Percentiles rank a stretch among this genome's conserved stretches.
phyloP scores from a whole-genome alignment of 2,888 invertebrate genomes.

The Embidobia sp. region DNA sequence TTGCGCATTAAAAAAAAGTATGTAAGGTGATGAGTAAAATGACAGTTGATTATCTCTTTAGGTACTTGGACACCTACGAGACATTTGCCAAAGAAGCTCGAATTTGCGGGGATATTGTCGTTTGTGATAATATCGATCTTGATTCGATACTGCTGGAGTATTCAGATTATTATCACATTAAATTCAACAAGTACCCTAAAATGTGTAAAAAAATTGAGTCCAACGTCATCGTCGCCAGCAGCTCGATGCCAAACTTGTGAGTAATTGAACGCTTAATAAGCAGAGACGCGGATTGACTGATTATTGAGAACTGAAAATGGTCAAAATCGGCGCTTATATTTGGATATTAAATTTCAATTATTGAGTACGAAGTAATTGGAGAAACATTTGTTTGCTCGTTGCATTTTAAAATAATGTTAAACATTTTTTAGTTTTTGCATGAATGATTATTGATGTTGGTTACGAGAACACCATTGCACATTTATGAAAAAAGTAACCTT shows the following conservation, averaged over 20 bases:
- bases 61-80: constrained; percentile 85
- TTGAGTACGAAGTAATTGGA: no score
- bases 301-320: no score
- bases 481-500: no score
- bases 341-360: no score
- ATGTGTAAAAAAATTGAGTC: constrained; percentile 85
- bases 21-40: neutral
- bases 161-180: constrained; percentile 91
- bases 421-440: no score
- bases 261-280: constrained; percentile 28
- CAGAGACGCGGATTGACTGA: no score
- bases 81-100: constrained; percentile 88
- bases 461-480: no score
- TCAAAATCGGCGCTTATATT: no score
- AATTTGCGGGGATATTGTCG: constrained; percentile 86
- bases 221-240: constrained; percentile 43
- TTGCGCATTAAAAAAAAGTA: constrained; percentile 4
- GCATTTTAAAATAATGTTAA: no score
- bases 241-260: constrained; percentile 64
- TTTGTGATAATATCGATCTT: constrained; percentile 96
- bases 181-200: constrained; percentile 93
- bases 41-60: constrained; percentile 67
- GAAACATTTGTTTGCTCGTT: no score
- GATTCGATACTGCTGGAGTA: constrained; percentile 94
- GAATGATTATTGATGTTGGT: no score